Conservation (phyloP, 2,797 vertebrate species). For the Tenualosa thibaudeaui region DNA sequence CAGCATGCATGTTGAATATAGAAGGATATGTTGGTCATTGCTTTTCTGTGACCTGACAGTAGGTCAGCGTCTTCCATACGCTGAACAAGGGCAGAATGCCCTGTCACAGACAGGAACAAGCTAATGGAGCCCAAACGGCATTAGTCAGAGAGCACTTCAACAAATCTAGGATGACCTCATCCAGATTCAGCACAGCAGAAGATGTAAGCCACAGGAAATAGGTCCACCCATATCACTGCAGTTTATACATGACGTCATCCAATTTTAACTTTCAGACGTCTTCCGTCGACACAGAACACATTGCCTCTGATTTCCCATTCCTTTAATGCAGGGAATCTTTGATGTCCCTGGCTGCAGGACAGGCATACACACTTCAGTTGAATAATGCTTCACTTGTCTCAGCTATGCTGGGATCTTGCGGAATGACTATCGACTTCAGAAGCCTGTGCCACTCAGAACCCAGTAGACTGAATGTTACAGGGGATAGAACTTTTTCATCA, state of each 20-base stretch:
- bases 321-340: too few species aligned
- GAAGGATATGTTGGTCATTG: slow-evolving; percentile 1
- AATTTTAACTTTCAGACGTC: not conserved
- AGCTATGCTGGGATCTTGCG: not conserved
- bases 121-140: not conserved
- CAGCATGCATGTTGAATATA: not conserved
- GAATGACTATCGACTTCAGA: not conserved
- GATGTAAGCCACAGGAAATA: not conserved
- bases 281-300: slow-evolving; percentile 4
- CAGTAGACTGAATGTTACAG: not conserved
- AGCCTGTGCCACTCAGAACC: not conserved
- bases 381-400: not conserved
- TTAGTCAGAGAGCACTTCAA: not conserved
- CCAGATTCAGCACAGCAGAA: not conserved
- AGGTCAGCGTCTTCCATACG: not conserved
- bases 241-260: not conserved
- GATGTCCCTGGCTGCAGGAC: not conserved
- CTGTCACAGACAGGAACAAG: not conserved
- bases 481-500: not conserved
- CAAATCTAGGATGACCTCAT: not conserved
- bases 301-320: not conserved
- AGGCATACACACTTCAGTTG: not conserved
- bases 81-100: not conserved
- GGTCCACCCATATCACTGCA: not conserved
- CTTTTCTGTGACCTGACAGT: not conserved